These are phyloP conservation scores for Podilymbus podiceps DNA, from an alignment of 2,113 vertebrate species.

Conservation along the genomic window DNA sequence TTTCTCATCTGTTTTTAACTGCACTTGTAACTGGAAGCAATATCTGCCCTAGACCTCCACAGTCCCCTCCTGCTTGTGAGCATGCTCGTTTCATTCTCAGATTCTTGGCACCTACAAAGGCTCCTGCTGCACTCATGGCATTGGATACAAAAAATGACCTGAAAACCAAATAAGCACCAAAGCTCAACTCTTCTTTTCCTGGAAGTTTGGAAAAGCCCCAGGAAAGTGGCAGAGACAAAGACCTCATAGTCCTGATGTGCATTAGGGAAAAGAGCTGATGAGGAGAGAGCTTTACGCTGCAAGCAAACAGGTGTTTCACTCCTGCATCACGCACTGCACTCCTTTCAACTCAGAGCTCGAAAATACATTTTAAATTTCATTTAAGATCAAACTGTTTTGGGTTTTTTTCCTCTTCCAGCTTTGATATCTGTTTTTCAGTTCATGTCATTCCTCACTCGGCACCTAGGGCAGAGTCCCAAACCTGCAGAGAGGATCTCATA, in stretches of 20 bases:
- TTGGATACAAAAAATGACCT: neutral
- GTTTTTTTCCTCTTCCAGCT: neutral
- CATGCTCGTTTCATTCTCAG: rapidly evolving
- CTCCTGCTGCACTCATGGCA: neutral
- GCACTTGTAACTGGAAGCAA: neutral
- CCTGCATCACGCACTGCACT: neutral
- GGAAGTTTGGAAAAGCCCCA: neutral
- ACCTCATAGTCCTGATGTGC: neutral
- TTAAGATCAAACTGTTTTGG: neutral
- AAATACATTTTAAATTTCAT: neutral
- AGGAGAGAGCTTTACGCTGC: neutral
- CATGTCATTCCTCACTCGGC: neutral
- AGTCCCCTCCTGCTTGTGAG: neutral
- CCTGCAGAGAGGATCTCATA: neutral
- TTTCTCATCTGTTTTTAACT: neutral
- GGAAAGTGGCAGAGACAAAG: neutral
- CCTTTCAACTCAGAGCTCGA: neutral
- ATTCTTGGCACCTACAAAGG: neutral
- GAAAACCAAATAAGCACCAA: neutral
- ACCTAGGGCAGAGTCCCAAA: neutral
- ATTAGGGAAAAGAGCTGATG: neutral
- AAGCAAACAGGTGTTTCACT: neutral
- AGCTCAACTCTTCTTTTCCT: neutral
- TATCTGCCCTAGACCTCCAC: rapidly evolving
- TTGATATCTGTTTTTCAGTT: neutral